phyloP scores from a whole-genome alignment of 2,113 vertebrate genomes.

The Grammomys dolichurus region DNA sequence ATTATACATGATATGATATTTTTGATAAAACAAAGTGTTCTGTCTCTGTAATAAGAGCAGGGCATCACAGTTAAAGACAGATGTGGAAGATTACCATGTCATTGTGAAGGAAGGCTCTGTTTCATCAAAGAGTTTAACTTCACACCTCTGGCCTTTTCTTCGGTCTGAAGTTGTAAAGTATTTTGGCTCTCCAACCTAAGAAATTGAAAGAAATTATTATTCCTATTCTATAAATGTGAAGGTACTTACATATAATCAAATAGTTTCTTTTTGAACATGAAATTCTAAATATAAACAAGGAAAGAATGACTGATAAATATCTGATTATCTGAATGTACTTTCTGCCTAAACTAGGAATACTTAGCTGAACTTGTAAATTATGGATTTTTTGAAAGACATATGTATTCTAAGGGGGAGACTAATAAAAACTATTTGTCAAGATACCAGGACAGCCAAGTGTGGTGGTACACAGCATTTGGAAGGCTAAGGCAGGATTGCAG shows the following conservation, averaged over 20 bases:
- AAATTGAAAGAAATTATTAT: slow-evolving; percentile 68
- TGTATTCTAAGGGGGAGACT: neutral
- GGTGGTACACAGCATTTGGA: neutral
- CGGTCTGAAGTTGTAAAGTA: slow-evolving; percentile 94
- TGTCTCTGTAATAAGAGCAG: neutral
- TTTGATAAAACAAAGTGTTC: slow-evolving; percentile 36
- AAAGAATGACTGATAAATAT: slow-evolving; percentile 9
- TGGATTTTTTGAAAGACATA: neutral
- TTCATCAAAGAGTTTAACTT: slow-evolving; percentile 95
- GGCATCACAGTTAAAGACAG: slow-evolving; percentile 55
- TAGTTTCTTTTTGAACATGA: slow-evolving; percentile 34
- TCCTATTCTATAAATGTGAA: neutral
- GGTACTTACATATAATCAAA: slow-evolving; percentile 52
- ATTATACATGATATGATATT: slow-evolving; percentile 8
- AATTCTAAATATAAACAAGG: slow-evolving; percentile 46
- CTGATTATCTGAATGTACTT: neutral
- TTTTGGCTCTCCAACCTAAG: slow-evolving; percentile 93
- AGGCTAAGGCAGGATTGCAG: neutral
- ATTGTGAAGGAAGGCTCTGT: slow-evolving; percentile 93
- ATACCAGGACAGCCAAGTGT: neutral
- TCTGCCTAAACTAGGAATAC: neutral
- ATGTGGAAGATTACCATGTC: slow-evolving; percentile 89
- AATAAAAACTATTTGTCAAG: neutral
- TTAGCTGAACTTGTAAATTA: slow-evolving; percentile 24
- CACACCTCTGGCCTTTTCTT: slow-evolving; percentile 95